Evolutionary conservation across 2,888 invertebrate species (phyloP).

Genomic region (Junonia oenone): DNA sequence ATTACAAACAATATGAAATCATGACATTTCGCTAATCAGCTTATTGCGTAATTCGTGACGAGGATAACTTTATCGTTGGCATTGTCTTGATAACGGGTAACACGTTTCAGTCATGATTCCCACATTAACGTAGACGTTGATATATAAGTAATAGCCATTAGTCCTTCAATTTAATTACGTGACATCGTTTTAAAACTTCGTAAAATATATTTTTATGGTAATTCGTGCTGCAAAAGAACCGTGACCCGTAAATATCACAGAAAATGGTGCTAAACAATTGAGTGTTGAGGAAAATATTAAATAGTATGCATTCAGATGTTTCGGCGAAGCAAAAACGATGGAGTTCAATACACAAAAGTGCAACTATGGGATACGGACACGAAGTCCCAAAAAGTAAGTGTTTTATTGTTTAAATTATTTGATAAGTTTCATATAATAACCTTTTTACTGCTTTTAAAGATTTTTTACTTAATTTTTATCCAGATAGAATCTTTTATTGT

Average conservation of each 20-base stretch:
- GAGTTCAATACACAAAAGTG: constrained; percentile 45
- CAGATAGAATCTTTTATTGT: too few species aligned
- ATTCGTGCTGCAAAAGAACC: background rate
- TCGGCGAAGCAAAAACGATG: constrained; percentile 52
- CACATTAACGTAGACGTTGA: background rate
- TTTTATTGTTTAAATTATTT: too few species aligned
- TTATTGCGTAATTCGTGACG: constrained; percentile 7
- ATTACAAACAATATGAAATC: background rate
- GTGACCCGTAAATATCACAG: background rate
- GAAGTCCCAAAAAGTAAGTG: constrained; percentile 19
- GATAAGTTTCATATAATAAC: too few species aligned
- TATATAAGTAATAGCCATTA: too few species aligned
- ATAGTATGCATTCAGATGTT: constrained; percentile 45
- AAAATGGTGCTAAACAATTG: background rate
- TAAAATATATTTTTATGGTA: background rate
- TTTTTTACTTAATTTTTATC: too few species aligned
- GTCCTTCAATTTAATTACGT: too few species aligned
- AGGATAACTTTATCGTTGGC: constrained; percentile 12
- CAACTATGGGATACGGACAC: constrained; percentile 45
- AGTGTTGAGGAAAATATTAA: background rate
- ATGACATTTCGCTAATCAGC: background rate
- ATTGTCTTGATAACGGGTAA: constrained; percentile 13
- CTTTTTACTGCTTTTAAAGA: too few species aligned
- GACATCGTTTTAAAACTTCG: background rate
- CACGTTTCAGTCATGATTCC: constrained; percentile 17